Evolutionary conservation across 2,888 invertebrate genomes (phyloP).

Genomic region (Drosophila falleni): DNA sequence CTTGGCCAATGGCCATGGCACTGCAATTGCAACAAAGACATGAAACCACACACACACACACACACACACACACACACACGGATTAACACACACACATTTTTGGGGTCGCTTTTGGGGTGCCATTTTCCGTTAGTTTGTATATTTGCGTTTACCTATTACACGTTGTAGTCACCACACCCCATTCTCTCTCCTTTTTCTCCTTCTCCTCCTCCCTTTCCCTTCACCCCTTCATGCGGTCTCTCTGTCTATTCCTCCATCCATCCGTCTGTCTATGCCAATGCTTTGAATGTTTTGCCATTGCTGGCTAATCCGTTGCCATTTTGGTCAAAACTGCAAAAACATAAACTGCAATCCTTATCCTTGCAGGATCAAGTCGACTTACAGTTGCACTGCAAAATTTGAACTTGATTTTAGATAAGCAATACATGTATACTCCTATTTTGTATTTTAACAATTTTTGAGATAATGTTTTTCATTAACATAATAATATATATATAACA

Average conservation of each 20-base stretch:
- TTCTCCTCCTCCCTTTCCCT: neutral
- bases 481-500: too few relatives aligned
- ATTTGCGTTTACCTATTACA: slow-evolving; percentile 71
- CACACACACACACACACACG: slow-evolving; percentile 16
- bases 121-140: slow-evolving; percentile 59
- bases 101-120: slow-evolving; percentile 69
- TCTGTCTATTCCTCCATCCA: neutral
- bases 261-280: slow-evolving; percentile 2
- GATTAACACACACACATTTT: slow-evolving; percentile 16
- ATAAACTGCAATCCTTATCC: slow-evolving; percentile 38
- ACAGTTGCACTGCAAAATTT: slow-evolving; percentile 25
- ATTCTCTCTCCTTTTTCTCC: neutral
- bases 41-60: slow-evolving; percentile 23
- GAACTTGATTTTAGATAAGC: neutral
- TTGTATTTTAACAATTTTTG: too few relatives aligned
- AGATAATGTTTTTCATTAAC: too few relatives aligned
- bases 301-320: slow-evolving; percentile 67
- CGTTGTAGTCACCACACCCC: slow-evolving; percentile 10
- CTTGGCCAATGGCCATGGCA: slow-evolving; percentile 52
- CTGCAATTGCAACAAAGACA: slow-evolving; percentile 19
- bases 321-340: slow-evolving; percentile 50
- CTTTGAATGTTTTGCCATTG: slow-evolving; percentile 54
- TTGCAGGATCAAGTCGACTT: slow-evolving; percentile 10
- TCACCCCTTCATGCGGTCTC: slow-evolving; percentile 2
- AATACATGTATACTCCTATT: too few relatives aligned